These are phyloP conservation scores for Dasypogon diadema DNA, from an alignment of 2,888 invertebrate genomes.

Conservation along the genomic window DNA sequence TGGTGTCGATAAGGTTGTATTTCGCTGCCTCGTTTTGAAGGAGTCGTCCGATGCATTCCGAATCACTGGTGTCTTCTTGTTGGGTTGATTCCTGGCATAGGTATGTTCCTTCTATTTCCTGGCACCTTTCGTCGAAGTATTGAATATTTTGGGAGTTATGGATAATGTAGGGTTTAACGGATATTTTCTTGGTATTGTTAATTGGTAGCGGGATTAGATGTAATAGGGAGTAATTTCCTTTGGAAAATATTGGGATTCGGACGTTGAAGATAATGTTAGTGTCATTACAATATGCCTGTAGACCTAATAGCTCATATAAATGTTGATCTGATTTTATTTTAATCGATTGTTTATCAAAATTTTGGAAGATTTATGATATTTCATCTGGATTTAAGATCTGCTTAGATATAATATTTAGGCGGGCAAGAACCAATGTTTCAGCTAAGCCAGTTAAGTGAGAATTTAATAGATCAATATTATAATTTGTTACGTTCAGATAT, in stretches of 20 bases:
- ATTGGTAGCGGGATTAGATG: slow-evolving; percentile 55
- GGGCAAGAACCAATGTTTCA: slow-evolving; percentile 54
- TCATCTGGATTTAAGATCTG: slow-evolving; percentile 53
- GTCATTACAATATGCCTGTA: slow-evolving; percentile 54
- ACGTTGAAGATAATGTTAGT: slow-evolving; percentile 56
- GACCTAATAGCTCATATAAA: slow-evolving; percentile 54
- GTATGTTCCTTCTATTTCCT: slow-evolving; percentile 34
- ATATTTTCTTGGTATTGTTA: slow-evolving; percentile 53
- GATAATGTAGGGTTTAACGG: slow-evolving; percentile 40
- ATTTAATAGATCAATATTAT: no score
- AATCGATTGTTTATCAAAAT: slow-evolving; percentile 49
- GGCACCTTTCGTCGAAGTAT: slow-evolving; percentile 41
- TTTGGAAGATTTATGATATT: slow-evolving; percentile 49
- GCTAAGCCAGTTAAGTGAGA: no score
- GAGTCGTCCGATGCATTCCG: slow-evolving; percentile 42
- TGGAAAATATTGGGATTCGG: slow-evolving; percentile 51
- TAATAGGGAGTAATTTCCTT: slow-evolving; percentile 41
- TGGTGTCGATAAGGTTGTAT: no score
- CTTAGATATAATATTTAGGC: slow-evolving; percentile 55
- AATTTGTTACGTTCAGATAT: no score
- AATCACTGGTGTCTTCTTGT: slow-evolving; percentile 38
- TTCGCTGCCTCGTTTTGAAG: slow-evolving; percentile 39
- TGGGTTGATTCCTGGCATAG: slow-evolving; percentile 33
- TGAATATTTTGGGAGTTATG: slow-evolving; percentile 44
- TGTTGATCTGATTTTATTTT: slow-evolving; percentile 52